Conservation (phyloP, 2,888 invertebrate species). For the Acholoe squamosa region DNA sequence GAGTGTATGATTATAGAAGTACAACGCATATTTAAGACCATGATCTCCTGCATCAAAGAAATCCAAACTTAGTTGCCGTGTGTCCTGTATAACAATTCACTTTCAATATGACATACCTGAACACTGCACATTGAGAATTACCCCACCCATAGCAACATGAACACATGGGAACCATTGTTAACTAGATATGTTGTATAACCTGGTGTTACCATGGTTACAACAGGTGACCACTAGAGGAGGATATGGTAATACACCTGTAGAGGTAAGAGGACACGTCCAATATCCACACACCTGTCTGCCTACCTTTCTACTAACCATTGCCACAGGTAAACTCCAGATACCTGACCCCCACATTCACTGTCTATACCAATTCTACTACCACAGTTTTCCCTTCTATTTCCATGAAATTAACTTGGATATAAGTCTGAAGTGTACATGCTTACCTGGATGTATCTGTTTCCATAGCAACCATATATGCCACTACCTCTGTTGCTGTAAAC, state of each 20-base stretch:
- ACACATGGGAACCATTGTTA: neutral
- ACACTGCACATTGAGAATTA: no score
- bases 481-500: neutral
- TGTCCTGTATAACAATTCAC: no score
- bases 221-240: neutral
- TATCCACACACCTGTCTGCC: neutral
- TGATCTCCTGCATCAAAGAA: no score
- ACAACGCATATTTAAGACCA: no score
- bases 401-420: neutral
- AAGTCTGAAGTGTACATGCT: neutral
- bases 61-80: no score
- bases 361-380: no score
- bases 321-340: constrained; percentile 1
- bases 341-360: neutral
- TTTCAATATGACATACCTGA: no score
- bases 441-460: neutral
- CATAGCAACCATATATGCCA: neutral
- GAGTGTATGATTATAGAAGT: no score
- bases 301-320: neutral
- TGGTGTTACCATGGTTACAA: neutral
- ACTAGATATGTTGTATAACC: neutral
- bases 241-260: neutral
- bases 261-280: neutral
- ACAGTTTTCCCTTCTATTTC: no score
- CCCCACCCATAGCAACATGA: no score